Percentiles rank a stretch among this genome's conserved stretches.
phyloP scores from a whole-genome alignment of 2,797 vertebrate species.

The Onychomys leucogaster region DNA sequence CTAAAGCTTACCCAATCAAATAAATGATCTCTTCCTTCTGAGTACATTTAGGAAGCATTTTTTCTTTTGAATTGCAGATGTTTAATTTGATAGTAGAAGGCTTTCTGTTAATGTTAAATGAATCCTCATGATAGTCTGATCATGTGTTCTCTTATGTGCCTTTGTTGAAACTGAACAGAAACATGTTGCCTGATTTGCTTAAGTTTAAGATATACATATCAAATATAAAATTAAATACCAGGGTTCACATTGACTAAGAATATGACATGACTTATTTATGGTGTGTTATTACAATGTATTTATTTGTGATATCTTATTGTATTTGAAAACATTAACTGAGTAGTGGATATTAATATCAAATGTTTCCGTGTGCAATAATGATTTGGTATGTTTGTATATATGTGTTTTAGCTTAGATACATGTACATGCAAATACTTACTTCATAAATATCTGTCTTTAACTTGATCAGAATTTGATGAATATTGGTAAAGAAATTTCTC shows the following conservation, averaged over 20 bases:
- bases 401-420: background rate
- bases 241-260: constrained; percentile 3
- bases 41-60: background rate
- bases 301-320: background rate
- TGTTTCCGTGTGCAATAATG: background rate
- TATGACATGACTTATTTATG: background rate
- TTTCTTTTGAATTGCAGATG: background rate
- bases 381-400: background rate
- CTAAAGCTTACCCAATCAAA: constrained; percentile 45
- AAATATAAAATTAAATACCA: constrained; percentile 46
- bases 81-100: background rate
- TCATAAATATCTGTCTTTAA: background rate
- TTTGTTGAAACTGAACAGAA: constrained; percentile 43
- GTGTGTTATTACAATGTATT: constrained; percentile 48
- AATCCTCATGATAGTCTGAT: background rate
- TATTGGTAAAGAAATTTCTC: background rate
- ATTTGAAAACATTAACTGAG: background rate
- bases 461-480: background rate
- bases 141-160: background rate
- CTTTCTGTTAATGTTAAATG: constrained; percentile 7
- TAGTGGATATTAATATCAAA: too few species aligned
- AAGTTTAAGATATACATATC: constrained; percentile 68
- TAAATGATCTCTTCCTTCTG: background rate
- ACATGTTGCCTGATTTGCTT: constrained; percentile 50
- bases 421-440: background rate